Base-by-base conservation (phyloP, 2,797 vertebrate genomes). In the Syndactyla subalaris region DNA sequence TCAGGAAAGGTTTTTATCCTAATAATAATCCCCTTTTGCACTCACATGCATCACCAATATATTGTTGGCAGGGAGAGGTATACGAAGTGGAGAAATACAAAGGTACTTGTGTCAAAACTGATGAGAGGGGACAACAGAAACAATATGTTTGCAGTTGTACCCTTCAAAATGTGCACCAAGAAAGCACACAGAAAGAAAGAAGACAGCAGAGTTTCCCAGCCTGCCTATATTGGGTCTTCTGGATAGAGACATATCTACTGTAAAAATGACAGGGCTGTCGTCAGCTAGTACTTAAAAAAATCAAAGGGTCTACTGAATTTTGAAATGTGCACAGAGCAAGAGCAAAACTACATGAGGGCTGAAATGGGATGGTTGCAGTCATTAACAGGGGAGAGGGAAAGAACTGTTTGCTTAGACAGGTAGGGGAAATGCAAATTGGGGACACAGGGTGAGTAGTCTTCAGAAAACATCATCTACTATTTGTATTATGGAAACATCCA, bases 401-500 rank as follows among this genome's bases (percentile, higher is more conserved):
- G 32, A 80, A 8, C 15, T 41, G 4, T 43, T 76, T 49, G 4
- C 26, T 70, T 49, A 74, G 34, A 48, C 13, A 8, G 5, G 43
- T 62, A 76, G 18, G 10, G 10, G 2, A 10, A 43, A 30, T 23
- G 20, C 4, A 63, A 57, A 6, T 0, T 41, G 10, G 10, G 10
- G 34, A 9, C 20, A 45, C 4, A 6, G 19, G 5, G 10, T 57
- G 16, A 67, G 17, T 3, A 16, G 9, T 34, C 24, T 62, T 14
- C 29, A 74, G 67, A 30, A 76, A 82, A 41, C 11, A 66, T 27
- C 17, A 8, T n/a, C 39, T 85, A 11, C 8, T 8, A 7, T 36
- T 62, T 63, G 8, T 59, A 8, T 26, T 57, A 15, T 24, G 34
- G 65, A 89, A 89, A 21, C 23, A 61, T 11, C 27, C 49, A 63